These are phyloP conservation scores for Enteromius mattozi DNA, from an alignment of 2,797 vertebrate genomes.

Conservation along the genomic window DNA sequence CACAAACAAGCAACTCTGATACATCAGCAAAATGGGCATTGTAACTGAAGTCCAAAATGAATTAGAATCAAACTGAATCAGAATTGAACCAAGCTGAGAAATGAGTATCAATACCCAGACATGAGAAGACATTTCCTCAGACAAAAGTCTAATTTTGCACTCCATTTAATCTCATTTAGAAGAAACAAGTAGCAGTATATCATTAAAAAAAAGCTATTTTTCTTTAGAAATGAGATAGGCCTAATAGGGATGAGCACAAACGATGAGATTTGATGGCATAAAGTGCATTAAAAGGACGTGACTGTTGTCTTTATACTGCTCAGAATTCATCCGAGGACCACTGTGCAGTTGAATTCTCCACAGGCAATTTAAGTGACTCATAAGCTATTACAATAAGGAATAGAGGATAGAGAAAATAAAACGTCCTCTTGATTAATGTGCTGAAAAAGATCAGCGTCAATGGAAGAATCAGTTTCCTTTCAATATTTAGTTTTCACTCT, in stretches of 20 bases:
- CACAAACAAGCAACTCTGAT: neutral
- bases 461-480: neutral
- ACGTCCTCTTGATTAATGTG: conserved; percentile 61
- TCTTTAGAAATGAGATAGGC: neutral
- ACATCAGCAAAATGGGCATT: neutral
- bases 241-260: conserved; percentile 12
- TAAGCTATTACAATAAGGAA: conserved; percentile 60
- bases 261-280: conserved; percentile 22
- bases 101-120: neutral
- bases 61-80: neutral
- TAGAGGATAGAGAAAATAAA: conserved; percentile 51
- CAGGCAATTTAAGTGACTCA: conserved; percentile 62
- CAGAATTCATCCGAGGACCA: conserved; percentile 49
- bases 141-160: neutral
- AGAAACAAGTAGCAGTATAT: neutral
- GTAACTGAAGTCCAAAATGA: neutral
- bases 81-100: neutral
- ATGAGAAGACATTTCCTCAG: neutral
- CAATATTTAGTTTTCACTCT: neutral
- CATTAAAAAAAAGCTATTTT: neutral
- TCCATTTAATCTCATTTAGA: neutral
- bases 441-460: conserved; percentile 55
- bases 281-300: conserved; percentile 20
- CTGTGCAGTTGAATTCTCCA: conserved; percentile 51
- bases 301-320: conserved; percentile 53